Evolutionary conservation across 2,797 vertebrate species (phyloP), one percentile per base, ranked within the genome.

Genomic region (Phyllotis vaccarum): DNA sequence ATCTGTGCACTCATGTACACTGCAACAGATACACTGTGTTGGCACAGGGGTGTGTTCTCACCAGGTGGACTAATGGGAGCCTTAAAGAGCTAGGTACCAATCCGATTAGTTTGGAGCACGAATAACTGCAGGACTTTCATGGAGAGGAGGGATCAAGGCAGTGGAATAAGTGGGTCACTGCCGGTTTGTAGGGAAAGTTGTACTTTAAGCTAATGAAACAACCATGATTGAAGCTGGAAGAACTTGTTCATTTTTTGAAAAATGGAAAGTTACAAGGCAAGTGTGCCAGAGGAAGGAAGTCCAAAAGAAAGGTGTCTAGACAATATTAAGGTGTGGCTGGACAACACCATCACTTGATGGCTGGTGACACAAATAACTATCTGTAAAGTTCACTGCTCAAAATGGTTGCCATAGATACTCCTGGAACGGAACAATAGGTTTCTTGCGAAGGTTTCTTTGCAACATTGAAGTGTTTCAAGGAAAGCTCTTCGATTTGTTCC

Each of bases 261-360:
- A 85, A 96, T 85, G 96, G 96, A 97, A 98, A 93, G 87, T 40
- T 97, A 87, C 19, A 40, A 97, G 80, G 58, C 0, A 2, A 90
- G 62, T 31, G 5, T 90, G 97, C 97, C 92, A 74, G 91, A 79
- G 96, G 95, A 97, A 97, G 95, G 97, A 74, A 75, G 93, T 95
- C 60, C 96, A 93, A 96, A 93, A 79, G 58, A 37, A 96, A 97
- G 95, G 95, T 97, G 96, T 96, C 97, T 97, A 97, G 96, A 97
- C 89, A 93, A 89, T 2, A 95, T 97, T 97, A 96, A 95, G 95
- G 93, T 97, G 95, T 82, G 94, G 96, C 94, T 94, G 92, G 80
- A 95, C 92, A 95, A 82, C 52, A 78, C 52, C 75, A 91, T 90
- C 85, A 49, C 40, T 89, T 14, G 89, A 83, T 62, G 96, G 89